These are phyloP conservation scores for Eumacrocentrus americanus DNA, from an alignment of 2,888 invertebrate species.

Conservation along the genomic window DNA sequence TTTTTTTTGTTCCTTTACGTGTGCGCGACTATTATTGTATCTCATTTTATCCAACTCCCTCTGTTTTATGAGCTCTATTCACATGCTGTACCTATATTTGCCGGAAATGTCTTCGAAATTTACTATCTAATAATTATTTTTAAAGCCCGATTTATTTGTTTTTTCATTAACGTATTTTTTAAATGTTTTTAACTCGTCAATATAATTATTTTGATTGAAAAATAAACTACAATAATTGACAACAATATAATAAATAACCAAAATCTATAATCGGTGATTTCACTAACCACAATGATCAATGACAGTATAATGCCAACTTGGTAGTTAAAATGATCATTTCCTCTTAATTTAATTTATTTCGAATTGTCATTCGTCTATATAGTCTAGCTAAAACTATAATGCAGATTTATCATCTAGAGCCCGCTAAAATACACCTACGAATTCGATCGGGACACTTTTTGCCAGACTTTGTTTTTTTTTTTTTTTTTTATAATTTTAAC, in stretches of 20 bases:
- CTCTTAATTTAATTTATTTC: conserved; percentile 29
- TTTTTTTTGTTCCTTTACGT: background rate
- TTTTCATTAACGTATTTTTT: background rate
- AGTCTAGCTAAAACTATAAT: conserved; percentile 31
- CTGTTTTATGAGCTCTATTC: background rate
- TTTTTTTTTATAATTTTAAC: conserved; percentile 21
- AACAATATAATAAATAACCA: conserved; percentile 21
- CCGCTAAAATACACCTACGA: conserved; percentile 35
- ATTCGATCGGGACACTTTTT: conserved; percentile 36
- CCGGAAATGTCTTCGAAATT: background rate
- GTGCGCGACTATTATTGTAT: too few relatives aligned
- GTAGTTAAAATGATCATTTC: conserved; percentile 19
- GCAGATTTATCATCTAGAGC: conserved; percentile 32
- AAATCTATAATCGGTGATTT: background rate
- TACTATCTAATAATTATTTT: background rate
- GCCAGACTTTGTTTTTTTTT: conserved; percentile 28
- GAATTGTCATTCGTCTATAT: conserved; percentile 24
- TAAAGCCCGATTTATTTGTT: conserved; percentile 2
- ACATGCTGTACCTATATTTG: background rate
- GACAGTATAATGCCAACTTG: background rate
- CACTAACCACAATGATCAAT: background rate
- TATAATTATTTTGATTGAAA: conserved; percentile 30
- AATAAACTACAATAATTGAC: conserved; percentile 36
- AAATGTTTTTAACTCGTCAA: background rate
- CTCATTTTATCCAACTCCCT: too few relatives aligned